A percentile compares a stretch with the other conserved stretches of the same genome.
These are phyloP conservation scores for Adela reaumurella DNA, from an alignment of 2,888 invertebrate genomes.

Conservation along the genomic window DNA sequence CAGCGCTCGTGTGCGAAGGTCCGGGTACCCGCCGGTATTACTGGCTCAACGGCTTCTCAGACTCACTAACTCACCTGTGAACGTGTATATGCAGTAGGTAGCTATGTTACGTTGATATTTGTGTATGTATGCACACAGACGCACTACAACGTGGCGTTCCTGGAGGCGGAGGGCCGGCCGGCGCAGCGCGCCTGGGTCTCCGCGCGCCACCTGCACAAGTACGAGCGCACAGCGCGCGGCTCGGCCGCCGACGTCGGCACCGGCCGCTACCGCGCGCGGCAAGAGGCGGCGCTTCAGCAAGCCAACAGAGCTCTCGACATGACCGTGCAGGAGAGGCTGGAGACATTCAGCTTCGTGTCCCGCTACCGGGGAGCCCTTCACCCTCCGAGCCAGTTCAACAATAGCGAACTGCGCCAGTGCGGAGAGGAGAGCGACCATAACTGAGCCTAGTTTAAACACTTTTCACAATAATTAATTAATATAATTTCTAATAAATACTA, in stretches of 20 bases:
- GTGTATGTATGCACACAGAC: conserved; percentile 31
- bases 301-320: conserved; percentile 36
- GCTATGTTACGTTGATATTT: no score
- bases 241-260: no score
- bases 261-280: conserved; percentile 32
- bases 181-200: conserved; percentile 46
- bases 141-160: conserved; percentile 54
- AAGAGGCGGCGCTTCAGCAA: conserved; percentile 23
- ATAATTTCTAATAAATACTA: no score
- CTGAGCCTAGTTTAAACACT: background rate
- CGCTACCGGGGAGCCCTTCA: conserved; percentile 36
- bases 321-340: conserved; percentile 27
- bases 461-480: no score
- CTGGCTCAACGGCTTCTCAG: conserved; percentile 53
- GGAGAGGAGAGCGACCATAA: background rate
- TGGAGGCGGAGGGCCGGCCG: conserved; percentile 26
- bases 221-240: no score
- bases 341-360: conserved; percentile 41
- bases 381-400: conserved; percentile 27
- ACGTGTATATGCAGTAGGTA: no score
- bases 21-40: conserved; percentile 60
- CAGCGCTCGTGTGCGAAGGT: conserved; percentile 67
- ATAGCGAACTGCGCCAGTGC: conserved; percentile 21
- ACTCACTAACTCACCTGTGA: no score
- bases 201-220: conserved; percentile 20